Evolutionary conservation across 2,797 vertebrate genomes (phyloP), one percentile per base, ranked within the genome.

Genomic region (Tapirus indicus): DNA sequence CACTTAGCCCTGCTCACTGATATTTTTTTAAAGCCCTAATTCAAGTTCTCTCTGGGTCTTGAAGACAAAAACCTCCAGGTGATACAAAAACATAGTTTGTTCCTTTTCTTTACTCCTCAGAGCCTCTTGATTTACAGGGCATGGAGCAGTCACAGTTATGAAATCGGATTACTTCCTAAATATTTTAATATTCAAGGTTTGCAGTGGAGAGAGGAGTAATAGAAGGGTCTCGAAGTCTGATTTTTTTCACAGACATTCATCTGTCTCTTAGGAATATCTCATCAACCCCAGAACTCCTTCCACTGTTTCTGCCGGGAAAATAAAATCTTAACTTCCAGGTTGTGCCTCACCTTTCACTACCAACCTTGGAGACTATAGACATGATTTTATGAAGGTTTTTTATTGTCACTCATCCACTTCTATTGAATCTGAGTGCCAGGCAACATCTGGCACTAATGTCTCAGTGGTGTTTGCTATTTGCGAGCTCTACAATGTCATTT

Each of bases 401-500:
- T 32, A 25, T 49, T 75, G 52, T 78, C 20, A 8, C 2, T 71
- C 17, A 52, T 20, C 13, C 20, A 8, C 44, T 88, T 86, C 27
- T 4, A 35, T 6, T 32, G 38, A 41, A 29, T 25, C 29, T 75
- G 41, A 56, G 16, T 25, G 14, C 29, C 35, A 64, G 49, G 29
- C 35, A 80, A 21, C 7, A 11, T n/a, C 41, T 38, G 13, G 6
- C 17, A 1, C 35, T 21, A 44, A 69, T 7, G 25, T 21, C 18
- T 66, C 6, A 27, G n/a, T 12, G 68, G 25, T 47, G 8, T 23
- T 66, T 80, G 41, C 29, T 69, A 0, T 54, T 35, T 12, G 41
- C 0, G 10, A 52, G 2, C n/a, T 56, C 38, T 29, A 6, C 25
- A 9, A 0, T 7, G 44, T 38, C 3, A 13, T 47, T 38, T 47